Evolutionary conservation across 2,888 invertebrate species (phyloP), one percentile per base, ranked within the genome.

Genomic region (Nemoura dubitans): DNA sequence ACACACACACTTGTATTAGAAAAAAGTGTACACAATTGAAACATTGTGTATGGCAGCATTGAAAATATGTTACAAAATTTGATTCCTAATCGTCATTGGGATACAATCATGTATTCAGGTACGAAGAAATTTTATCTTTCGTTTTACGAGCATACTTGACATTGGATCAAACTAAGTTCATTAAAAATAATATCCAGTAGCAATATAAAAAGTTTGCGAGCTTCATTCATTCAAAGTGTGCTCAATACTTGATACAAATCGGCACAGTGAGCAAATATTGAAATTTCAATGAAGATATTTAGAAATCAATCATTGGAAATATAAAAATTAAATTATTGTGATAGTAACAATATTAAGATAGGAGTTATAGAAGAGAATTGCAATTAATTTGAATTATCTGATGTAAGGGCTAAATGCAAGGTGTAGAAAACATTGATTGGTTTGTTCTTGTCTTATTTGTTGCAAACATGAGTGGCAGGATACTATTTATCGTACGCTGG

Each of bases 391-490:
- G 82, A 85, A 85, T 85, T 77, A 77, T 86, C 85, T 78, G 85
- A 87, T 86, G 43, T 43, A 86, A 82, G 82, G 87, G 42, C 86
- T 84, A 84, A 36, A 87, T 88, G 86, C 87, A 88, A 86, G 87
- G 87, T 87, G 86, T 88, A 88, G 87, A 88, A 88, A 88, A 88
- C 87, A 87, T 87, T 87, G 76, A 87, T 86, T 88, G 59, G 87
- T 86, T 86, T 86, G 85, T 86, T 86, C 59, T 85, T 76, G 59
- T 81, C 83, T 76, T 83, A 85, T 86, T 86, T 86, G 85, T 82
- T 87, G 86, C 86, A 85, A 88, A 87, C 82, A 81, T 88, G 86
- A 87, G 86, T 88, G 88, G 88, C 87, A 87, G 87, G 87, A 87
- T 87, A 86, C 87, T 86, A 88, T 85, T 78, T 59, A 85, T 82